These are phyloP conservation scores for Rhyacophila evoluta DNA, from an alignment of 2,888 invertebrate species.

Conservation along the genomic window DNA sequence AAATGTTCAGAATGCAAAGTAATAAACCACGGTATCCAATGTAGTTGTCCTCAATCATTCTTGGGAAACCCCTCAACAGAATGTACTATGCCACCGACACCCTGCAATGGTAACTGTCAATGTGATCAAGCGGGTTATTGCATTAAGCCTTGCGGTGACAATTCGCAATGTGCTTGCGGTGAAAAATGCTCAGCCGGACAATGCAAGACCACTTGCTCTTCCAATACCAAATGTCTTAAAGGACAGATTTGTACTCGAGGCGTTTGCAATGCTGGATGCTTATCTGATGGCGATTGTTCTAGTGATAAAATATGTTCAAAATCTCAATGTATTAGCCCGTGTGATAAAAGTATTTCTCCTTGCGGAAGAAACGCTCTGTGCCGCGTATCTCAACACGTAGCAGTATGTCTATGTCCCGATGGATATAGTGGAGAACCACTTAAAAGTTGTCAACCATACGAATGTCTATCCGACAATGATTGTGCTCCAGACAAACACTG, in stretches of 20 bases:
- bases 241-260: slow-evolving; percentile 82
- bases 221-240: slow-evolving; percentile 77
- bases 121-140: slow-evolving; percentile 88
- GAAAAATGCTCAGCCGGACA: slow-evolving; percentile 81
- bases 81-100: slow-evolving; percentile 77
- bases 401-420: slow-evolving; percentile 88
- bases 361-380: slow-evolving; percentile 88
- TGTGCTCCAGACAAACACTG: slow-evolving; percentile 85
- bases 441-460: slow-evolving; percentile 79
- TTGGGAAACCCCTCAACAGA: slow-evolving; percentile 85
- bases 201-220: slow-evolving; percentile 80
- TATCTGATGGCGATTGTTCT: slow-evolving; percentile 82
- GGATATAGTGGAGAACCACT: slow-evolving; percentile 87
- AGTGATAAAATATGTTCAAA: slow-evolving; percentile 80
- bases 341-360: slow-evolving; percentile 72
- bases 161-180: slow-evolving; percentile 83
- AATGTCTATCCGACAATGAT: slow-evolving; percentile 81
- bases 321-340: slow-evolving; percentile 79
- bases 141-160: slow-evolving; percentile 74
- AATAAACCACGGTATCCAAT: slow-evolving; percentile 86
- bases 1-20: slow-evolving; percentile 87
- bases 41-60: slow-evolving; percentile 85
- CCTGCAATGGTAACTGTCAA: slow-evolving; percentile 82
- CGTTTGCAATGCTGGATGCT: slow-evolving; percentile 83
- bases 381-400: slow-evolving; percentile 82